Evolutionary conservation across 2,797 vertebrate species (phyloP).

Genomic region (Coendou prehensilis): DNA sequence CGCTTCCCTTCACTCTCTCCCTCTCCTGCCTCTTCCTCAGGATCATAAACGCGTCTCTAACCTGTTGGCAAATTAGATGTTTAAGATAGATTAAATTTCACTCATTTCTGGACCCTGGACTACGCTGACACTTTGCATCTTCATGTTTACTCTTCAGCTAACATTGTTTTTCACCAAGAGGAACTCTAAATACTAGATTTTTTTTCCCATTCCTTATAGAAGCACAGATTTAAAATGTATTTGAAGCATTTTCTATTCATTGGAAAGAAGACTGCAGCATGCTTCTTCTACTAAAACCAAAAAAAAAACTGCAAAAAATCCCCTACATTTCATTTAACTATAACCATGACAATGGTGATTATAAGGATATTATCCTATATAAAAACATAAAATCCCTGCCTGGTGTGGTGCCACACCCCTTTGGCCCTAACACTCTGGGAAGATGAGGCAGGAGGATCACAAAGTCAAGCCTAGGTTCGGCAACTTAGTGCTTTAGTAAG

Average conservation of each 20-base stretch:
- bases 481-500: not conserved
- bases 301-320: not conserved
- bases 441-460: not conserved
- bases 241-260: not conserved
- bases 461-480: not conserved
- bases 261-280: not conserved
- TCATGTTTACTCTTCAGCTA: not conserved
- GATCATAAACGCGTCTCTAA: not conserved
- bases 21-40: not conserved
- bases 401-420: not conserved
- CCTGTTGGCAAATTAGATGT: not conserved
- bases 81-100: not conserved
- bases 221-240: not conserved
- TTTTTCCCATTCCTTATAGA: not conserved
- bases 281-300: slow-evolving; percentile 19
- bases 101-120: not conserved
- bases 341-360: not conserved
- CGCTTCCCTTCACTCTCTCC: not conserved
- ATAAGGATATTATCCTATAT: not conserved
- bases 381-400: not conserved
- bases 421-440: not conserved
- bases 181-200: not conserved
- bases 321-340: not conserved
- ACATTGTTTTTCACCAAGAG: not conserved
- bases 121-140: not conserved